Evolutionary conservation across 2,797 vertebrate species (phyloP), one percentile per base, ranked within the genome.

Genomic region (Galago senegalensis): DNA sequence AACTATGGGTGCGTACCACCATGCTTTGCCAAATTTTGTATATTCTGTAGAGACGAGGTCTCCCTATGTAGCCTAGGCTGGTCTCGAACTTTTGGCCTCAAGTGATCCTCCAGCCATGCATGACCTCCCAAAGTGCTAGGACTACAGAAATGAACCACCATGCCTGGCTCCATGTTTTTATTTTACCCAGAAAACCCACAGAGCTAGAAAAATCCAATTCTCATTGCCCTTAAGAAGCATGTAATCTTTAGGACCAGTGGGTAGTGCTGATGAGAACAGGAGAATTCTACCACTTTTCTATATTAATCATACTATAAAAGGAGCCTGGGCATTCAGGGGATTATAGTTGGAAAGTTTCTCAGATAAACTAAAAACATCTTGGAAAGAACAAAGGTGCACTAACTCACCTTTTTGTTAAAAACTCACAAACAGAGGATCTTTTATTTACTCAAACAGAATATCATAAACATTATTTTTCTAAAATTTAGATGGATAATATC

Each of bases 331-430:
- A 9, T 58, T 49, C 80, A 16, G 40, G 34, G 20, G n/a, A 17
- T 37, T 53, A 0, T 34, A 73, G 69, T 67, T 79, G 69, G 40
- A 77, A 93, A 80, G 29, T 84, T 91, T 87, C 65, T 80, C 1
- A 16, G 79, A 69, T 23, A 92, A 97, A 70, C 5, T 43, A 5
- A 91, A 73, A 69, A 91, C 77, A 88, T 49, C 46, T 34, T 75
- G 60, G 40, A 96, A 95, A 58, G 7, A 87, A 63, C 58, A 70
- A 87, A 91, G n/a, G 25, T 53, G 5, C 1, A 37, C 23, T 91
- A 23, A 88, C 17, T 87, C 56, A 70, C 56, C 87, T 40, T 27
- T 77, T 27, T 77, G 67, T 70, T 20, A 67, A 73, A 77, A 73
- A 11, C 5, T 49, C 88, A 83, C 27, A 34, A 17, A 27, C 0